A percentile compares a stretch with the other conserved stretches of the same genome.
Evolutionary conservation across 2,888 invertebrate genomes (phyloP).

Genomic region (Galerucella calmariensis): DNA sequence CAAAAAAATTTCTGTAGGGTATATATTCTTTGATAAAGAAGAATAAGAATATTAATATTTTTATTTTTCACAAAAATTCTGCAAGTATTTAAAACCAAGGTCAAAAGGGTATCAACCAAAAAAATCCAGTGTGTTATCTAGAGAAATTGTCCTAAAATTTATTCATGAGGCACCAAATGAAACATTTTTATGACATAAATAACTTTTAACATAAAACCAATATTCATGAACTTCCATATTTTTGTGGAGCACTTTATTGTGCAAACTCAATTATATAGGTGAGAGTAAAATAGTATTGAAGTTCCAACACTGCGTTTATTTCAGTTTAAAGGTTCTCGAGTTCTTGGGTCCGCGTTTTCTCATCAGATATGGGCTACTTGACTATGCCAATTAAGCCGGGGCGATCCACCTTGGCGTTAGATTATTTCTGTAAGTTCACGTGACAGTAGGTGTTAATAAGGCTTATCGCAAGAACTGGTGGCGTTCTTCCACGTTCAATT

Average conservation of each 20-base stretch:
- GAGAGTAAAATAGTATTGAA: neutral
- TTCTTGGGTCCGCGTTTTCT: slow-evolving; percentile 14
- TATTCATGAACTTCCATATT: too few species aligned
- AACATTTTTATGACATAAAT: too few species aligned
- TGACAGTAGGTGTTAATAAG: slow-evolving; percentile 62
- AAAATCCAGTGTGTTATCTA: too few species aligned
- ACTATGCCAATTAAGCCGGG: slow-evolving; percentile 60
- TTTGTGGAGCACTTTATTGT: neutral
- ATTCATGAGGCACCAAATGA: too few species aligned
- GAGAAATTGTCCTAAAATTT: too few species aligned
- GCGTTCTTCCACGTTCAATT: slow-evolving; percentile 48
- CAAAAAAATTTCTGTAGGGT: too few species aligned
- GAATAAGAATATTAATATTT: too few species aligned
- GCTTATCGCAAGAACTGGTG: slow-evolving; percentile 50
- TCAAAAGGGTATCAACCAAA: too few species aligned
- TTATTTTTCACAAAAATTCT: too few species aligned
- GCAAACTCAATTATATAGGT: neutral
- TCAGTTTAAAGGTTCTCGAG: slow-evolving; percentile 15
- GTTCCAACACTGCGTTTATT: slow-evolving; percentile 20
- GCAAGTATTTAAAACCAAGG: too few species aligned
- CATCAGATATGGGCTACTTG: slow-evolving; percentile 57
- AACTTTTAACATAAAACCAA: too few species aligned
- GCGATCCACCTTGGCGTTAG: slow-evolving; percentile 59
- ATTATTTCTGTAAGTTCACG: slow-evolving; percentile 55
- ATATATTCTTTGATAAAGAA: too few species aligned